These are phyloP conservation scores for Stegophylla sp. DNA, from an alignment of 2,888 invertebrate species.

Conservation along the genomic window DNA sequence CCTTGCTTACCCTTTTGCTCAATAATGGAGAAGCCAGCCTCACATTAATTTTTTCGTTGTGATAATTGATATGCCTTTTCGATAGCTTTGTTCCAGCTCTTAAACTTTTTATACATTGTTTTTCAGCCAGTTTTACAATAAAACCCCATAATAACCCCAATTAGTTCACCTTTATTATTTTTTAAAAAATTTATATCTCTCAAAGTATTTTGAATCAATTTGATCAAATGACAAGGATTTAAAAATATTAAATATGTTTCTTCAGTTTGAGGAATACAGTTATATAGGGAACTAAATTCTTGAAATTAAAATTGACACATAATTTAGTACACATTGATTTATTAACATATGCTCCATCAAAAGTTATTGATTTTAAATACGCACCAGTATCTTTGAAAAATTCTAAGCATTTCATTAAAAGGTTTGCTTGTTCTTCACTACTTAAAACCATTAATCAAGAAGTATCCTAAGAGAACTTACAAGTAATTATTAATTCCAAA, in stretches of 20 bases:
- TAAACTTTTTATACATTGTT: not conserved
- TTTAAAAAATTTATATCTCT: not conserved
- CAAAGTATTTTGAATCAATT: constrained; percentile 22
- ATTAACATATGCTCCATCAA: not conserved
- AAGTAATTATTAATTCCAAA: too few relatives aligned
- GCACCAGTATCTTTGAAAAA: not conserved
- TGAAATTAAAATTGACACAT: not conserved
- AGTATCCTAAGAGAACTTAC: too few relatives aligned
- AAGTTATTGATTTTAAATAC: not conserved
- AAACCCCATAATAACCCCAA: constrained; percentile 16
- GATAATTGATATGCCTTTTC: not conserved
- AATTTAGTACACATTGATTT: not conserved
- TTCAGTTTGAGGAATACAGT: not conserved
- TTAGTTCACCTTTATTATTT: constrained; percentile 9
- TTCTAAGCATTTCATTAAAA: not conserved
- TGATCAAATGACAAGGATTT: constrained; percentile 5
- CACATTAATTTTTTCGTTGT: constrained; percentile 15
- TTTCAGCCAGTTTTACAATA: not conserved
- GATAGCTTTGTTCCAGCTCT: not conserved
- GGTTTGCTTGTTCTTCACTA: too few relatives aligned
- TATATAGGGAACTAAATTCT: not conserved
- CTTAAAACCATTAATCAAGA: too few relatives aligned
- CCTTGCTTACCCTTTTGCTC: not conserved
- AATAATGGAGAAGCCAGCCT: not conserved
- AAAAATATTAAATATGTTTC: not conserved